phyloP scores from a whole-genome alignment of 1,140 invertebrate genomes.

The Bombus pascuorum region DNA sequence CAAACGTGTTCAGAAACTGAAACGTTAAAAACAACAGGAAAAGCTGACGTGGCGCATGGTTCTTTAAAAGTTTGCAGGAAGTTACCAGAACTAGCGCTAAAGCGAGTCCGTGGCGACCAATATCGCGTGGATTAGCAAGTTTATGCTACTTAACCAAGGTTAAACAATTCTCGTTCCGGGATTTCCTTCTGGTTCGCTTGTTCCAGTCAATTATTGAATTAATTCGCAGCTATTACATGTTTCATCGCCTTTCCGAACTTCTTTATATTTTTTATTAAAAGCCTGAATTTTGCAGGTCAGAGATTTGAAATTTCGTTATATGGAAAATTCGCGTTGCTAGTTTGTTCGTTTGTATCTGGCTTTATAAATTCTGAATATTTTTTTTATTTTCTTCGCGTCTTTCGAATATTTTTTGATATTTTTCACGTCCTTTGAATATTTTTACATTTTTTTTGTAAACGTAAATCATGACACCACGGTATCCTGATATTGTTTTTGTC shows the following conservation, averaged over 20 bases:
- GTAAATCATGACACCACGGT: not conserved
- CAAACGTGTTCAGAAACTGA: not conserved
- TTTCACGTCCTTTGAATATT: not conserved
- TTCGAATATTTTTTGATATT: not conserved
- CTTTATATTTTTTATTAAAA: not conserved
- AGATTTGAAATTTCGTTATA: not conserved
- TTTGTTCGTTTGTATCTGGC: too few species aligned
- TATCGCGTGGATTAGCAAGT: not conserved
- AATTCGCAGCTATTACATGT: not conserved
- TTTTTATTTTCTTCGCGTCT: not conserved
- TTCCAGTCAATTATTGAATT: not conserved
- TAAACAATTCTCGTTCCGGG: not conserved
- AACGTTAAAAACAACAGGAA: not conserved
- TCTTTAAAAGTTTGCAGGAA: not conserved
- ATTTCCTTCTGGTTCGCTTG: not conserved
- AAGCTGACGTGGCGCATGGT: too few species aligned
- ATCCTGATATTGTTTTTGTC: too few species aligned
- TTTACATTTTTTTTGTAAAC: too few species aligned
- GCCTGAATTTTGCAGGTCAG: not conserved
- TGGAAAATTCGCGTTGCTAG: too few species aligned
- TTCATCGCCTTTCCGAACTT: not conserved
- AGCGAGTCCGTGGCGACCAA: not conserved
- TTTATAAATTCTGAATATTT: too few species aligned
- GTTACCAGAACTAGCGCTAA: not conserved
- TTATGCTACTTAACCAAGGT: not conserved